Evolutionary conservation across 2,888 invertebrate species (phyloP), one percentile per base, ranked within the genome.

Genomic region (Seira sanloemensis): DNA sequence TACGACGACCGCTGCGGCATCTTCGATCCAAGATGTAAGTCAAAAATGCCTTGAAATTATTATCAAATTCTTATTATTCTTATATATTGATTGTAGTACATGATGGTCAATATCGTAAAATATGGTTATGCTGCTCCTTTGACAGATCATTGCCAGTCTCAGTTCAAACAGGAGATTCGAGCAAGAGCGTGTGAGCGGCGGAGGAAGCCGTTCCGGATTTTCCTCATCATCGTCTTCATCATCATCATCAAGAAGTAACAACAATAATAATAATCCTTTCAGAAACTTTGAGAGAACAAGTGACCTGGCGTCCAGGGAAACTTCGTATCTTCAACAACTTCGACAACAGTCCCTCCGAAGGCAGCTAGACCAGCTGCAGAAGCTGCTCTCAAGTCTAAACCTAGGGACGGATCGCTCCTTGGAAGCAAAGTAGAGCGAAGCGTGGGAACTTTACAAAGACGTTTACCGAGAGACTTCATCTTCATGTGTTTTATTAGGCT

Each of bases 351-450:
- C 75, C 12, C 26, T 86, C 18, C 79, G 79, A 1, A 58, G 77
- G 19, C 86, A 86, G 67, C 68, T 86, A 16, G 78, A 72, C 25
- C 86, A 86, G 65, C 26, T 86, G 25, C 86, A 86, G 24, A 83
- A 78, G 54, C 77, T 86, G 4, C 46, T 86, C 12, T 67, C 76
- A 25, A 86, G 83, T 77, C 68, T 86, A 5, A 86, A 86, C 24
- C 62, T 78, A 27, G 78, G 78, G 0, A 62, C 78, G 24, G 78
- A 78, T 27, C 78, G 78, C 62, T 69, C 69, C 9, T 1, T 58
- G 19, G 73, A 73, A 58, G 58, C 54, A 24, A 73, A 58, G 24
- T 50, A 72, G n/a, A 50, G 7, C 9, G 46, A 7, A 9, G n/a
- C n/a, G n/a, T n/a, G n/a, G n/a, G n/a, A n/a, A n/a, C n/a, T n/a